Conservation (phyloP, 2,113 vertebrate genomes). For the Cryptoleucopteryx plumbea region DNA sequence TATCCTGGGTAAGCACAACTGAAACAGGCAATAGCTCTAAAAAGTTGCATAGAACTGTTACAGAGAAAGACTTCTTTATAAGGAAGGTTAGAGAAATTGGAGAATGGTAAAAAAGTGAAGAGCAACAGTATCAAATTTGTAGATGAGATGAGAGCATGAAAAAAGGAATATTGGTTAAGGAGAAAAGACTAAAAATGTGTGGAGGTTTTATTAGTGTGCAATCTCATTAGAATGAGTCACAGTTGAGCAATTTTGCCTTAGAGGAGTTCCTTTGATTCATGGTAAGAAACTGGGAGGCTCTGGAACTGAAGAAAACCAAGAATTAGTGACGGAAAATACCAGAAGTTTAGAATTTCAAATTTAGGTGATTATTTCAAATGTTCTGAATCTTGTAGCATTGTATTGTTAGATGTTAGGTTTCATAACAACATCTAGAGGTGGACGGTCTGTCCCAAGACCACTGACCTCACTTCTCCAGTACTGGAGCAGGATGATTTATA, state of each 20-base stretch:
- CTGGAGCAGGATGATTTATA: neutral
- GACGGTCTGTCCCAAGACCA: neutral
- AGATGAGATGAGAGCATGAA: neutral
- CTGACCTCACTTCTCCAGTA: neutral
- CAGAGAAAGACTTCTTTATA: neutral
- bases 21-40: neutral
- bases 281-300: neutral
- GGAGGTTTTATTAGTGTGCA: neutral
- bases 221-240: neutral
- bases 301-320: neutral
- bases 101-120: neutral
- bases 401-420: neutral
- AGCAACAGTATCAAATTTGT: neutral
- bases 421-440: neutral
- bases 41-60: neutral
- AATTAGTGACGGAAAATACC: conserved; percentile 12
- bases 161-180: neutral
- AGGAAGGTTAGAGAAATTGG: neutral
- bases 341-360: neutral
- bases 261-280: conserved; percentile 13
- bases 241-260: conserved; percentile 32
- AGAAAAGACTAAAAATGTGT: neutral
- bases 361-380: neutral
- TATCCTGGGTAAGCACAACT: neutral
- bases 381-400: neutral